Conservation (phyloP, 23 tunicate genomes). For the Aplidium turbinatum region DNA sequence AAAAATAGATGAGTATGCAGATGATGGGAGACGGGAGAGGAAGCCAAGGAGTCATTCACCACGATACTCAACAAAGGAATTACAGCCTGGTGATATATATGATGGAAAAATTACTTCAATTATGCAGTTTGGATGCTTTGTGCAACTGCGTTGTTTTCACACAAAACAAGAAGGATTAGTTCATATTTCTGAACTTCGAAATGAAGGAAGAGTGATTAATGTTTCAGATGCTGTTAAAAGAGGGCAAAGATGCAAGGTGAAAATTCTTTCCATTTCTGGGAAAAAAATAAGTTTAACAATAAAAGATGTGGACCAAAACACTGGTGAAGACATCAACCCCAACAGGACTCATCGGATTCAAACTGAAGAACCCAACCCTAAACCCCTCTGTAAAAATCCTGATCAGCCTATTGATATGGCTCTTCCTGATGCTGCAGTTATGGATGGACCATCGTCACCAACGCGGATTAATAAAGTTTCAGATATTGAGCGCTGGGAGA, state of each 20-base stretch:
- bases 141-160: constrained; percentile 67
- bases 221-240: constrained; percentile 87
- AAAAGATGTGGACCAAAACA: constrained; percentile 94
- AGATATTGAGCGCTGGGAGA: constrained; percentile 92
- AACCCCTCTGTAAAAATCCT: constrained; percentile 74
- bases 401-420: constrained; percentile 61
- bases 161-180: constrained; percentile 82
- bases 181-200: constrained; percentile 84
- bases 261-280: constrained; percentile 86
- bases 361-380: constrained; percentile 33
- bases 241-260: constrained; percentile 85
- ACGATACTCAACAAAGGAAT: constrained; percentile 18
- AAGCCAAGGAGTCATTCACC: constrained; percentile 47
- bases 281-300: constrained; percentile 70
- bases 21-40: too few species aligned
- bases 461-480: constrained; percentile 76
- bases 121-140: constrained; percentile 97
- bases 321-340: constrained; percentile 94
- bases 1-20: too few species aligned
- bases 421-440: constrained; percentile 13
- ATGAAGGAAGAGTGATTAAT: constrained; percentile 72
- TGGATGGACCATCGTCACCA: constrained; percentile 16
- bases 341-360: constrained; percentile 67
- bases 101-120: constrained; percentile 89
- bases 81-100: constrained; percentile 79